Percentiles rank a stretch among this genome's conserved stretches.
These are phyloP conservation scores for Molossus alvarezi DNA, from an alignment of 2,797 vertebrate species.

Conservation along the genomic window DNA sequence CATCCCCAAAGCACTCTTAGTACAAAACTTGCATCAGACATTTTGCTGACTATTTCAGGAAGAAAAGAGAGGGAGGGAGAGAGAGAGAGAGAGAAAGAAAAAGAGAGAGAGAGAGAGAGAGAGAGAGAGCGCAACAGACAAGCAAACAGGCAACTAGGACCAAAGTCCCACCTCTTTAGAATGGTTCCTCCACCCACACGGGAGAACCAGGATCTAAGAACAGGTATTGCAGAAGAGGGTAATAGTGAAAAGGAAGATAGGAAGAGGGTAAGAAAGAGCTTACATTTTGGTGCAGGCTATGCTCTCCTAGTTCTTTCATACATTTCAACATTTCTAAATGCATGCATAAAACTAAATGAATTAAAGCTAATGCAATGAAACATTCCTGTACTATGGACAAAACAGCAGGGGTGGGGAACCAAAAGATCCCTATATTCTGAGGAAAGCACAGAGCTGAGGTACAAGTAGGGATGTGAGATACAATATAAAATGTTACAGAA, in stretches of 20 bases:
- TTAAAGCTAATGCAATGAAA: constrained; percentile 70
- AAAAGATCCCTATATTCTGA: constrained; percentile 71
- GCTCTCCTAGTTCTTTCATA: constrained; percentile 39
- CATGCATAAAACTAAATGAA: constrained; percentile 78
- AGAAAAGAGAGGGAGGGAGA: constrained; percentile 8
- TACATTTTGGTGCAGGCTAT: constrained; percentile 56
- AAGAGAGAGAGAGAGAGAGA: background rate
- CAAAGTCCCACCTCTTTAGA: constrained; percentile 75
- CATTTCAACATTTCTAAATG: constrained; percentile 71
- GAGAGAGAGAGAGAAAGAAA: no score
- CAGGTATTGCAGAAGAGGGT: constrained; percentile 75
- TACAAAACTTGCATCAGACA: constrained; percentile 79
- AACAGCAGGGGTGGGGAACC: constrained; percentile 71
- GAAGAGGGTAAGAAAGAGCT: constrained; percentile 55
- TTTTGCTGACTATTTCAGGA: constrained; percentile 70
- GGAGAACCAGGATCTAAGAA: constrained; percentile 67
- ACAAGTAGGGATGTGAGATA: constrained; percentile 75
- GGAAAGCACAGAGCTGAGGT: constrained; percentile 65
- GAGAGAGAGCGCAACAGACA: background rate
- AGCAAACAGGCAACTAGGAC: constrained; percentile 75
- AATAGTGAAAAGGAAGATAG: constrained; percentile 61
- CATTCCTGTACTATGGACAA: background rate
- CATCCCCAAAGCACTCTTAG: constrained; percentile 74
- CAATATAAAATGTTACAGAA: constrained; percentile 73
- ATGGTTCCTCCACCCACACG: constrained; percentile 31